A percentile compares a stretch with the other conserved stretches of the same genome.
Evolutionary conservation across 2,113 vertebrate genomes (phyloP).

Genomic region (Saguinus midas): DNA sequence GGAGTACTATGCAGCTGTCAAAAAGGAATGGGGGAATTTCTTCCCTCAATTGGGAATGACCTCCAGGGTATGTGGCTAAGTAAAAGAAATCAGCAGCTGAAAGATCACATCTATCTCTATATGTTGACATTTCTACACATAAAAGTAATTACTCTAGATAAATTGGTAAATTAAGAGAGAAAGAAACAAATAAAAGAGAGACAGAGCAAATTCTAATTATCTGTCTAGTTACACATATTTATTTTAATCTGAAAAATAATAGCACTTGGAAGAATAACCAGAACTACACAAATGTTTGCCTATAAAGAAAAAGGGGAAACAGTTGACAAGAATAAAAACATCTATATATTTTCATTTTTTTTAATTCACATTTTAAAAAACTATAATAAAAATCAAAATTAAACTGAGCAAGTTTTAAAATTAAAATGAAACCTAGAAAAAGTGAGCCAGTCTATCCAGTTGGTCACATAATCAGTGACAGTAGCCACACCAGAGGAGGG

Average conservation of each 20-base stretch:
- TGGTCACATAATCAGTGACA: background rate
- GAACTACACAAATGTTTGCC: background rate
- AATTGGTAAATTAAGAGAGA: background rate
- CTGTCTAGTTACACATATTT: background rate
- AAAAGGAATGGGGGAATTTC: background rate
- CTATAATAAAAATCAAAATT: background rate
- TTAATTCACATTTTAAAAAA: background rate
- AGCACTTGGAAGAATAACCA: background rate
- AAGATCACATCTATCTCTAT: background rate
- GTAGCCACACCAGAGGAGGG: background rate
- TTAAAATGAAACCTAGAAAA: background rate
- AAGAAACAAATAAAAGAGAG: background rate
- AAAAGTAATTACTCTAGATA: background rate
- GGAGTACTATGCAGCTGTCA: too few species aligned
- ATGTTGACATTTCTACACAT: too few species aligned
- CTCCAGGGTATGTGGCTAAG: background rate
- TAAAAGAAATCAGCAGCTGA: background rate
- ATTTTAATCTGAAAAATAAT: background rate
- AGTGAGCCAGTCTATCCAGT: background rate
- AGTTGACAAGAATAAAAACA: background rate
- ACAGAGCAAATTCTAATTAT: background rate
- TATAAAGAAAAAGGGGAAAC: background rate
- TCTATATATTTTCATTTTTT: background rate
- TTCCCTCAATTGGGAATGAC: too few species aligned
- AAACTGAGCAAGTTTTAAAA: background rate